These are phyloP conservation scores for Catocala fraxini DNA, from an alignment of 2,888 invertebrate species.

Conservation along the genomic window DNA sequence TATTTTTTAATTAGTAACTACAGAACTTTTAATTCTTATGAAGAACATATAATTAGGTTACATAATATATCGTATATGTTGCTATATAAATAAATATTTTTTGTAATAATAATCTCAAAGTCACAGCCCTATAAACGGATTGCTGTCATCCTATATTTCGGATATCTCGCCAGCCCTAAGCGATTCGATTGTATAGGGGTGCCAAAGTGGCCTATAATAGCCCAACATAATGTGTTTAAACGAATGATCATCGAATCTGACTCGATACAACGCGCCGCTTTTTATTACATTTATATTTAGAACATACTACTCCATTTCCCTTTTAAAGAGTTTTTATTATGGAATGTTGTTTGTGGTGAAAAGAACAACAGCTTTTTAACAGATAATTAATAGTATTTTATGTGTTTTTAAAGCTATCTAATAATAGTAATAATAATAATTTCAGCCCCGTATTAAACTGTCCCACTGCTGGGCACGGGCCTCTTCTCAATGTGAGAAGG, in stretches of 20 bases:
- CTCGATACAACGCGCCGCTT: conserved; percentile 40
- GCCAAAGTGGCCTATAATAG: conserved; percentile 61
- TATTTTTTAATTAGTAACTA: too few species aligned
- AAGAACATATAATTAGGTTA: too few species aligned
- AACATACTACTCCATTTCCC: conserved; percentile 41
- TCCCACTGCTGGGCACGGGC: too few species aligned
- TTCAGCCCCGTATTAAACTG: too few species aligned
- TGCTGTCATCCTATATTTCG: conserved; percentile 14
- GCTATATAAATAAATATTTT: too few species aligned
- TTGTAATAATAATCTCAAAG: background rate
- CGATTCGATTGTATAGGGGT: conserved; percentile 45
- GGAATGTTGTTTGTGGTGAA: conserved; percentile 29
- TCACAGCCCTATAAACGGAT: conserved; percentile 18
- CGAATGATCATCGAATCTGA: conserved; percentile 53
- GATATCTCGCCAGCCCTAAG: conserved; percentile 38
- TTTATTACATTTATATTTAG: conserved; percentile 47
- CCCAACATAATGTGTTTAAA: conserved; percentile 51
- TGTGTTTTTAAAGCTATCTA: background rate
- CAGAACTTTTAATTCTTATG: too few species aligned
- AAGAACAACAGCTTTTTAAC: conserved; percentile 39
- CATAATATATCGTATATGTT: too few species aligned
- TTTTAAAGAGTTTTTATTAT: conserved; percentile 43
- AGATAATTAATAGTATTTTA: conserved; percentile 18
- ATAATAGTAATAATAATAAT: too few species aligned
- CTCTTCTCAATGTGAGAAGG: too few species aligned